Base-by-base conservation (phyloP, 1,140 invertebrate genomes). In the Gryllus bimaculatus region DNA sequence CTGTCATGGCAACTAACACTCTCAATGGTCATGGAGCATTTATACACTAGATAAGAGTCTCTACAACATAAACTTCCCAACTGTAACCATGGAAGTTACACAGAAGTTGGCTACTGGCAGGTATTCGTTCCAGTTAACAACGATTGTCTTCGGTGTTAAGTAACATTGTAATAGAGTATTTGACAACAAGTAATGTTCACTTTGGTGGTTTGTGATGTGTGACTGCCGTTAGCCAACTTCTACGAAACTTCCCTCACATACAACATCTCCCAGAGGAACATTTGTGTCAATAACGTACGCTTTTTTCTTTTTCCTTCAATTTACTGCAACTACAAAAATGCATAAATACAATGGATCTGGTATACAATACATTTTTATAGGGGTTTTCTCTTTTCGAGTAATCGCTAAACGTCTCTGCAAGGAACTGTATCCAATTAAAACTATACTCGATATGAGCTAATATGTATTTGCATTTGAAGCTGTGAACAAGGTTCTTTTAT, bases 261-360 rank as follows among this genome's bases (percentile, higher is more conserved):
- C 26, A 39, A 39, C 26, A 39, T 39, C 26, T 39, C 26, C 26
- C 26, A 39, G 26, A 39, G 26, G 26, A 39, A 39, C 26, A 39
- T 39, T 39, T 39, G 26, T 39, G 26, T 39, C 26, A 66, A 66
- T 18, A 66, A 66, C 18, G 54, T 66, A 13, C 54, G 49, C 7
- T 66, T 66, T 66, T 66, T 66, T 66, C 18, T 66, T 66, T 66
- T 66, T 66, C 18, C 18, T 66, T 66, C 54, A 66, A 13, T 66
- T 66, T 66, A 66, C 54, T 18, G 54, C 54, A 66, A 66, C 54
- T 66, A 66, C 54, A 66, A 66, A 66, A 66, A 66, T 66, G 54
- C 54, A 66, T 66, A 66, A 66, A 66, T 66, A 66, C 54, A 66
- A 13, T 66, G 54, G 54, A 66, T 66, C 18, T 66, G 54, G 54